These are phyloP conservation scores for Mus spicilegus DNA, from an alignment of 2,113 vertebrate species.

Conservation along the genomic window DNA sequence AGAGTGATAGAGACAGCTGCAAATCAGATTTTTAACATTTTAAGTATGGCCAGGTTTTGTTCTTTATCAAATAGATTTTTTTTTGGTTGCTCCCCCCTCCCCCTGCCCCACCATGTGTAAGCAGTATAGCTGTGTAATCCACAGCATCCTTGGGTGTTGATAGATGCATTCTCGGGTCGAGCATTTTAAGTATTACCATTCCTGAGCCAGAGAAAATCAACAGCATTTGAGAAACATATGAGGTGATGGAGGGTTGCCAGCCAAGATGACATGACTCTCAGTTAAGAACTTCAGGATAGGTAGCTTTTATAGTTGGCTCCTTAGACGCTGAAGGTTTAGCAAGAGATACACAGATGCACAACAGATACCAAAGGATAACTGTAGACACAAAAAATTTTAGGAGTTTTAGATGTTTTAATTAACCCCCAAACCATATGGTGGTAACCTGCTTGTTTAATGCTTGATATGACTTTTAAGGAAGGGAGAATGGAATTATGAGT, in stretches of 20 bases:
- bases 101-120: background rate
- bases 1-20: constrained; percentile 66
- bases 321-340: background rate
- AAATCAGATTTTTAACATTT: constrained; percentile 74
- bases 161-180: constrained; percentile 2
- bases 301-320: background rate
- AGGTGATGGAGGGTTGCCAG: background rate
- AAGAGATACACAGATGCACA: background rate
- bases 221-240: background rate
- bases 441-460: background rate
- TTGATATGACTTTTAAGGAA: constrained; percentile 49
- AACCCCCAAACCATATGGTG: background rate
- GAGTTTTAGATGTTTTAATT: constrained; percentile 17
- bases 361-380: background rate
- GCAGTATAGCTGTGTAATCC: background rate
- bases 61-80: constrained; percentile 60
- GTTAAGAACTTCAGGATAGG: constrained; percentile 43
- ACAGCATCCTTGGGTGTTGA: constrained; percentile 34
- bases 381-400: background rate
- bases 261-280: background rate
- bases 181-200: constrained; percentile 52
- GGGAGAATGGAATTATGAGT: background rate
- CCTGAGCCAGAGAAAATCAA: constrained; percentile 39
- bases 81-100: background rate
- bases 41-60: constrained; percentile 67